Base-by-base conservation (phyloP, 2,113 vertebrate species). In the Mesoclemmys tuberculata region DNA sequence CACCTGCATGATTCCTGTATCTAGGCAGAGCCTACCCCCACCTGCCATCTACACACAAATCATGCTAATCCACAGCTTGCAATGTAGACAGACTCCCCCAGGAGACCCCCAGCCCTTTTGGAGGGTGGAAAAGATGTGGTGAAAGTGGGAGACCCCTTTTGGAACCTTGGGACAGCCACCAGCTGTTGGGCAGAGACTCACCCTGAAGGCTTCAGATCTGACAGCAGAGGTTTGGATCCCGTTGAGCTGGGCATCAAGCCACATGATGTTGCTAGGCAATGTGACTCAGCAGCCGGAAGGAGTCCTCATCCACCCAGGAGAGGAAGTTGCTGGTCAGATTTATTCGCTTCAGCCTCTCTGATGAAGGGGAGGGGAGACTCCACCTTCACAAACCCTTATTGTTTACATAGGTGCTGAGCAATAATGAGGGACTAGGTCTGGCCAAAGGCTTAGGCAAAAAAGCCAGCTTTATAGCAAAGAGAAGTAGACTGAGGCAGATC, bases 311-410 rank as follows among this genome's bases (percentile, higher is more conserved):
- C 0, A 97, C 97, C 92, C 90, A 82, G 13, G 97, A 97, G 92
- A 99, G 98, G 95, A 90, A 94, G 88, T 99, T 99, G 87, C 98
- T 97, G 0, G 98, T 98, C 84, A 99, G 97, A 91, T 99, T 98
- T 24, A 99, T 98, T 75, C 96, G 97, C 85, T 98, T 98, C 84
- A 99, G 96, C 82, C 98, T 98, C 85, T 97, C 99, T 99, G 93
- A 4, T 27, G 61, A 55, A 58, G 80, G 1, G 10, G 82, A 14
- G 85, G 55, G 82, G 49, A 31, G 46, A 38, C 24, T 41, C 29
- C 5, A 2, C 1, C 10, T 4, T 78, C 58, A 44, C 51, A n/a
- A 6, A 3, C 0, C 0, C 0, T 6, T 10, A 10, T 21, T 9
- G n/a, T 35, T 71, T n/a, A 71, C n/a, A 71, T 9, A 2, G 3